phyloP scores from a whole-genome alignment of 2,797 vertebrate species.

The Sphenodon punctatus region DNA sequence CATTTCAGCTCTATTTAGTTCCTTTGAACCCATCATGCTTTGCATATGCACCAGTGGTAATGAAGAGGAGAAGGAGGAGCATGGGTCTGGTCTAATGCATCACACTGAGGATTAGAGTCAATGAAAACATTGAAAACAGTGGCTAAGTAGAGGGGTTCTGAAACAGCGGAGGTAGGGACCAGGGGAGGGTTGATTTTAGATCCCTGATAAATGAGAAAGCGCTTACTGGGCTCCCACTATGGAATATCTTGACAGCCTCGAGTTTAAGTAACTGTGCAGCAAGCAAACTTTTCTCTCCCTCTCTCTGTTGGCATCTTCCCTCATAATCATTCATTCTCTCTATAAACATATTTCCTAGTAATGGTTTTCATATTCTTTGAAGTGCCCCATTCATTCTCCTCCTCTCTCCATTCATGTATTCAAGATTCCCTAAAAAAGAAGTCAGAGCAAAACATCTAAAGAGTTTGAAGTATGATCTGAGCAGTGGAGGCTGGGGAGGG shows the following conservation, averaged over 20 bases:
- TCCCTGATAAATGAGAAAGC: not conserved
- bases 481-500: constrained; percentile 17
- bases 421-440: constrained; percentile 69
- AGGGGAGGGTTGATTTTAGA: not conserved
- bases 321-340: constrained; percentile 74
- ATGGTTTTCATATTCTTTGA: constrained; percentile 75
- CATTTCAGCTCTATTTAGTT: no score
- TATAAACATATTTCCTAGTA: constrained; percentile 75
- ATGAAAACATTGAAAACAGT: no score
- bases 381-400: constrained; percentile 73
- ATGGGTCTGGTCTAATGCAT: no score
- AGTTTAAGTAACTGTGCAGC: not conserved
- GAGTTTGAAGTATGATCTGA: constrained; percentile 65
- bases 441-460: constrained; percentile 68
- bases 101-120: no score
- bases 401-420: constrained; percentile 73
- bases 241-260: not conserved
- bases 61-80: no score
- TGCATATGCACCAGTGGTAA: no score
- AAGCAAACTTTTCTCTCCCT: constrained; percentile 32
- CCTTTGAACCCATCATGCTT: no score
- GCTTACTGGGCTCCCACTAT: not conserved
- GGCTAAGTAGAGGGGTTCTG: not conserved
- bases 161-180: no score
- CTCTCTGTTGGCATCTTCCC: constrained; percentile 59